A percentile compares a stretch with the other conserved stretches of the same genome.
Evolutionary conservation across 2,113 vertebrate genomes (phyloP).

Genomic region (Murina feae): DNA sequence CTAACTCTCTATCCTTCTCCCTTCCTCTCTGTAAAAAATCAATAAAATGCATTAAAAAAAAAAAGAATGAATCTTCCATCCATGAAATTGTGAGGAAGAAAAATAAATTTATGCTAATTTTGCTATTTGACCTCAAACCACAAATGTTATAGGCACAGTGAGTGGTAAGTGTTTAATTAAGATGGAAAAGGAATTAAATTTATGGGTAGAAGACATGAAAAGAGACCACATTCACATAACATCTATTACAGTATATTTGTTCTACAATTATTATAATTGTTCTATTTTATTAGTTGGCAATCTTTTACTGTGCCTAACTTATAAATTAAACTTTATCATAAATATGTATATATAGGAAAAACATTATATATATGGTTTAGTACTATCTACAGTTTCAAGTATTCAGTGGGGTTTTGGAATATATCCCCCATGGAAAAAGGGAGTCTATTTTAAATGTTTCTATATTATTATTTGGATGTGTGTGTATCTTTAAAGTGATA

Average conservation of each 20-base stretch:
- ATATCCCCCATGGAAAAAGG: background rate
- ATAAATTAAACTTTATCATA: background rate
- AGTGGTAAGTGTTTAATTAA: background rate
- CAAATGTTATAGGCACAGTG: background rate
- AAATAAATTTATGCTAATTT: background rate
- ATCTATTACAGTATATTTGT: background rate
- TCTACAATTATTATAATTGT: background rate
- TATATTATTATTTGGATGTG: background rate
- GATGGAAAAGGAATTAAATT: background rate
- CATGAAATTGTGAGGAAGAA: background rate
- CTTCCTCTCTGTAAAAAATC: too few relatives aligned
- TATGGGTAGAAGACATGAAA: background rate
- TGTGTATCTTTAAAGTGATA: background rate
- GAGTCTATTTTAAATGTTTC: background rate
- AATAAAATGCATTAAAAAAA: too few relatives aligned
- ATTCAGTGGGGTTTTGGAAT: background rate
- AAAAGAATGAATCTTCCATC: background rate
- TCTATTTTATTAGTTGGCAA: background rate
- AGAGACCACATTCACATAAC: background rate
- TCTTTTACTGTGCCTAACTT: background rate
- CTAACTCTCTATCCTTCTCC: too few relatives aligned
- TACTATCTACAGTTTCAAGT: background rate
- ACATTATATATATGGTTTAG: background rate
- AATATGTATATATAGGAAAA: background rate
- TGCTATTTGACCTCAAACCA: background rate